These are phyloP conservation scores for Antechinus stuartii DNA, from an alignment of 2,113 vertebrate species.

Conservation along the genomic window DNA sequence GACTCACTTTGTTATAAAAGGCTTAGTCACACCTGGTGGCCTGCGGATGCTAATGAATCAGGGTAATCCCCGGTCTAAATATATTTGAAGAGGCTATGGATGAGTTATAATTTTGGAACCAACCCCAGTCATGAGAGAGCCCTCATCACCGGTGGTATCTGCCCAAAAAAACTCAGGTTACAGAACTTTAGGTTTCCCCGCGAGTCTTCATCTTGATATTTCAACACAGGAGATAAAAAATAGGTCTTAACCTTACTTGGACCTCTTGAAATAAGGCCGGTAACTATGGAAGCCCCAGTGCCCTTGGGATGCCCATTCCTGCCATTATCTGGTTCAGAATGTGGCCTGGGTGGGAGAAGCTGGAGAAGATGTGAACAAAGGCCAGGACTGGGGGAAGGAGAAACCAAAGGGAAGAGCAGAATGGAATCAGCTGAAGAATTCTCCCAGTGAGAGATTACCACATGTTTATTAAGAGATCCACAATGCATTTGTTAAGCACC, in stretches of 20 bases:
- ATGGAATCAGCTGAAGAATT: background rate
- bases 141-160: background rate
- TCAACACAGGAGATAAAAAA: background rate
- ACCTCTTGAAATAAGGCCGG: background rate
- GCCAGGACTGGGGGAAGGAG: background rate
- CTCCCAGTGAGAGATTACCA: background rate
- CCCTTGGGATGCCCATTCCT: background rate
- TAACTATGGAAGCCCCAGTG: background rate
- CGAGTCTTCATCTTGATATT: background rate
- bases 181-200: background rate
- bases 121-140: background rate
- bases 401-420: background rate
- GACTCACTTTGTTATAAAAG: constrained; percentile 2
- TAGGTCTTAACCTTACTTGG: background rate
- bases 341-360: background rate
- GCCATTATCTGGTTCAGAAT: background rate
- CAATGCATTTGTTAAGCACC: background rate
- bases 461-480: background rate
- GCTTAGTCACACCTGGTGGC: background rate
- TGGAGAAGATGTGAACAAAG: background rate
- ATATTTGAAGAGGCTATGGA: background rate
- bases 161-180: background rate
- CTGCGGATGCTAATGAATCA: background rate
- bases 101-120: background rate
- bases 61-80: background rate